Evolutionary conservation across 2,113 vertebrate species (phyloP).

Genomic region (Silurus glanis): DNA sequence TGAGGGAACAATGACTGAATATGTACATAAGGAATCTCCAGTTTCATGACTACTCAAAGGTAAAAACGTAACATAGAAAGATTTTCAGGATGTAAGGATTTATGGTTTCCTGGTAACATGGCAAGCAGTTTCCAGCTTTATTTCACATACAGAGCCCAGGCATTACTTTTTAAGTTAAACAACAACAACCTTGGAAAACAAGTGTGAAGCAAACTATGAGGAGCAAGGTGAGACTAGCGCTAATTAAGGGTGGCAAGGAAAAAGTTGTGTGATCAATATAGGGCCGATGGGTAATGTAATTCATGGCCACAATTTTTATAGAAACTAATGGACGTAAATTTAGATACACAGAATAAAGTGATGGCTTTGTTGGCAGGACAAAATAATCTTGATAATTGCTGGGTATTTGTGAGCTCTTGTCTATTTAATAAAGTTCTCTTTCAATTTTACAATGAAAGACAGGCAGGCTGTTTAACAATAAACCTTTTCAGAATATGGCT

Average conservation of each 20-base stretch:
- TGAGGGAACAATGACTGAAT: neutral
- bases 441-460: constrained; percentile 21
- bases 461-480: constrained; percentile 27
- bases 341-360: neutral
- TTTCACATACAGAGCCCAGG: neutral
- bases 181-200: too few species aligned
- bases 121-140: neutral
- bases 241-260: too few species aligned
- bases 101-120: neutral
- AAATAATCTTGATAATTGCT: neutral
- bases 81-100: neutral
- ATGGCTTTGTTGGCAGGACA: neutral
- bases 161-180: neutral
- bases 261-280: too few species aligned
- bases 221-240: too few species aligned
- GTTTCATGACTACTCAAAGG: neutral
- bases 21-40: neutral
- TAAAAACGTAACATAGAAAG: neutral
- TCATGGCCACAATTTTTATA: too few species aligned
- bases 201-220: too few species aligned
- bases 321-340: too few species aligned
- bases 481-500: neutral
- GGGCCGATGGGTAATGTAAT: too few species aligned
- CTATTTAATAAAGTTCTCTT: neutral
- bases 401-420: neutral